Conservation (phyloP, 2,113 vertebrate genomes). For the Nettapus auritus region DNA sequence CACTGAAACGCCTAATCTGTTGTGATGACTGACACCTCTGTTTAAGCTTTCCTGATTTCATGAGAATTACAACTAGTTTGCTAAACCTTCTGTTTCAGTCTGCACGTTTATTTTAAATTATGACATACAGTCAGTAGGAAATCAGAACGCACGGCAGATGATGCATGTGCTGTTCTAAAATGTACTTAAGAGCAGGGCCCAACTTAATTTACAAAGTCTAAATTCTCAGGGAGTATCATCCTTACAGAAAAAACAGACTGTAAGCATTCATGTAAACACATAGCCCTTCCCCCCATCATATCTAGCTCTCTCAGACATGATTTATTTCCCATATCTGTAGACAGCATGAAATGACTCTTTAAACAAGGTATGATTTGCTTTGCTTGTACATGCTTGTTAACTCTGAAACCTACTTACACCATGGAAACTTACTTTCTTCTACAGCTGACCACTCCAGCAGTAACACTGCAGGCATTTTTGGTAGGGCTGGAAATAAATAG, state of each 20-base stretch:
- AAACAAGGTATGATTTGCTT: neutral
- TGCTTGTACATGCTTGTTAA: neutral
- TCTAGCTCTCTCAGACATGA: neutral
- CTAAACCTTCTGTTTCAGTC: neutral
- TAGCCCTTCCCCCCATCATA: neutral
- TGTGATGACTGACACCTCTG: neutral
- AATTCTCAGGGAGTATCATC: neutral
- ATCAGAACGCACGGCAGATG: neutral
- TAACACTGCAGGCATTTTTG: neutral
- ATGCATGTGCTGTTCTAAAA: neutral
- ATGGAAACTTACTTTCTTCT: neutral
- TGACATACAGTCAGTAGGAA: neutral
- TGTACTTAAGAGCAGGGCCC: neutral
- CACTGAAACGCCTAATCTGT: neutral
- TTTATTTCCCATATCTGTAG: neutral
- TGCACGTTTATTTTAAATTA: neutral
- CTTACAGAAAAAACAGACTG: neutral
- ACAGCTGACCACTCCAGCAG: neutral
- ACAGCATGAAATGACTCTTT: neutral
- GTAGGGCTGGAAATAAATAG: neutral
- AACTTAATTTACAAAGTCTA: neutral
- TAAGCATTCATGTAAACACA: neutral
- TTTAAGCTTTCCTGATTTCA: neutral
- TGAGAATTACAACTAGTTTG: neutral
- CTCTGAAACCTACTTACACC: neutral